phyloP scores from a whole-genome alignment of 2,797 vertebrate species.

The Labroides dimidiatus region DNA sequence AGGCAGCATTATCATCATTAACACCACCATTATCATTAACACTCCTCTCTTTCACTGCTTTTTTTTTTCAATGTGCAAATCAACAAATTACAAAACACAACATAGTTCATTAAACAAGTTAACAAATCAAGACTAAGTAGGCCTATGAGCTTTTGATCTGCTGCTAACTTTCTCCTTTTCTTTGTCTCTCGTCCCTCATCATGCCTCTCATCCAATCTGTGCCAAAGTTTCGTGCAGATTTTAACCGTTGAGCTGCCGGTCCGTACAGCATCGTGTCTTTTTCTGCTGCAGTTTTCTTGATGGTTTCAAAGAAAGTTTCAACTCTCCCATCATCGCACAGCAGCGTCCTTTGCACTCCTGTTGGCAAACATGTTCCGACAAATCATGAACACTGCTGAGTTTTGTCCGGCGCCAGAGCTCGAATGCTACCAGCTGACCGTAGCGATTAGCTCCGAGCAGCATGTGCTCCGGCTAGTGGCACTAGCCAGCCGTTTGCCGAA shows the following conservation, averaged over 20 bases:
- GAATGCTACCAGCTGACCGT: slow-evolving; percentile 23
- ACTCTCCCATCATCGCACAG: slow-evolving; percentile 3
- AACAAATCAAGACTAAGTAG: slow-evolving; percentile 64
- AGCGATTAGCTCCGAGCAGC: slow-evolving; percentile 27
- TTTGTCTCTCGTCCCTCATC: background rate
- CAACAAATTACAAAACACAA: slow-evolving; percentile 58
- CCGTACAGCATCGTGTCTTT: background rate
- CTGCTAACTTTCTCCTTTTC: background rate
- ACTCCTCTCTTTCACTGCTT: slow-evolving; percentile 1
- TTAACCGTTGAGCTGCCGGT: background rate
- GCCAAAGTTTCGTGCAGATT: background rate
- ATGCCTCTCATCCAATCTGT: background rate
- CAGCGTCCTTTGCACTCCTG: slow-evolving; percentile 10
- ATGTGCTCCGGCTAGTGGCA: background rate
- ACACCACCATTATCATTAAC: slow-evolving; percentile 62
- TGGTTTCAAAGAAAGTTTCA: slow-evolving; percentile 12
- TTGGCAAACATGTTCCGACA: slow-evolving; percentile 28
- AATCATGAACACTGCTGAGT: slow-evolving; percentile 28
- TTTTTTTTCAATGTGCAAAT: slow-evolving; percentile 46
- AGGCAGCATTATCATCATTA: slow-evolving; percentile 49
- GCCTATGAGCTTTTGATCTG: slow-evolving; percentile 24
- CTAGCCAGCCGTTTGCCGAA: slow-evolving; percentile 5
- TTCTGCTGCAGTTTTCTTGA: background rate
- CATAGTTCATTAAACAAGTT: slow-evolving; percentile 63
- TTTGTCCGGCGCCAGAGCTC: slow-evolving; percentile 19